Evolutionary conservation across 1,140 invertebrate genomes (phyloP).

Genomic region (Listronotus oregonensis): DNA sequence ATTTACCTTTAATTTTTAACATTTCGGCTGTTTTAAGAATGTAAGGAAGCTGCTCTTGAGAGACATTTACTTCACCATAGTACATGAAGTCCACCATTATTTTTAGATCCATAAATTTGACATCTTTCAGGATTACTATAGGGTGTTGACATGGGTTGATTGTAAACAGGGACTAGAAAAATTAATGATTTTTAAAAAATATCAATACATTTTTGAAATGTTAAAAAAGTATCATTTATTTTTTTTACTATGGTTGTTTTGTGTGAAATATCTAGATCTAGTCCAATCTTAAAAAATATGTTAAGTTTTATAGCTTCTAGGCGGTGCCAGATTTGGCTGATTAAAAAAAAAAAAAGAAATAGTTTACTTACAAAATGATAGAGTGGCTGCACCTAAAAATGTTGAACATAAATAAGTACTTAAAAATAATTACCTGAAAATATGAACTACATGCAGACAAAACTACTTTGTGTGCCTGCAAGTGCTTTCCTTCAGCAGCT

Average conservation of each 20-base stretch:
- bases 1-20: conserved; percentile 76
- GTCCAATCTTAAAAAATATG: too few species aligned
- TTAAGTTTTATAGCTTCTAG: too few species aligned
- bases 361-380: too few species aligned
- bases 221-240: background rate
- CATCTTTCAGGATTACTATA: conserved; percentile 88
- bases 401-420: too few species aligned
- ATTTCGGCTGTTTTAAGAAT: conserved; percentile 87
- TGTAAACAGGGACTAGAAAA: conserved; percentile 73
- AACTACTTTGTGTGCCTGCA: conserved; percentile 86
- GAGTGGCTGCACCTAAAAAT: too few species aligned
- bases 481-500: conserved; percentile 80
- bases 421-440: conserved; percentile 71
- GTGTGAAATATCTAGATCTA: too few species aligned
- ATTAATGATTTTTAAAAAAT: background rate
- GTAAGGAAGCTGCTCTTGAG: conserved; percentile 82
- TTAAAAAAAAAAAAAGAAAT: too few species aligned
- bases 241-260: too few species aligned
- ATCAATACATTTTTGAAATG: conserved; percentile 1
- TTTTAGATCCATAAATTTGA: conserved; percentile 82
- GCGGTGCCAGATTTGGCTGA: too few species aligned
- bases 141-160: conserved; percentile 88
- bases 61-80: conserved; percentile 89
- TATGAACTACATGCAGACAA: conserved; percentile 86
- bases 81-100: conserved; percentile 93